Base-by-base conservation (phyloP, 2,888 invertebrate genomes). In the Ctenicera cuprea region DNA sequence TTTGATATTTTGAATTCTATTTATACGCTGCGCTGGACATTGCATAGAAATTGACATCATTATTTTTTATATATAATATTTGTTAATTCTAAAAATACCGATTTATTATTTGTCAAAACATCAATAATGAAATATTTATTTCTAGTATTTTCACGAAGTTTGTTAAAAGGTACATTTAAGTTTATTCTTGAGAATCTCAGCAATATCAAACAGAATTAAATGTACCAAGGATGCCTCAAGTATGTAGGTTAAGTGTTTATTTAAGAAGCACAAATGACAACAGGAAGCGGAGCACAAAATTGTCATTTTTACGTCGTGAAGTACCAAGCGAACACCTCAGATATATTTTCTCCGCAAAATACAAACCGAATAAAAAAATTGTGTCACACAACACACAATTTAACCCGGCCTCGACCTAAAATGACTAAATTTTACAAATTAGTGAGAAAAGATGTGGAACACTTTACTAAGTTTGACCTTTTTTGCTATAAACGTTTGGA, bases 181-280 rank as follows among this genome's bases (percentile, higher is more conserved):
- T 33, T 33, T 33, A 33, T 33, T 33, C 33, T 33, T 4, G 33
- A 5, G 9, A 33, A 1, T 9, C 33, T 5, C 1, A 33, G 33
- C 2, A 43, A 5, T 43, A 14, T 16, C 3, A 12, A 38, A 38
- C 2, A 38, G 38, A 12, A 12, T 38, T 38, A 16, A n/a, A n/a
- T n/a, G n/a, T n/a, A n/a, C n/a, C n/a, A n/a, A n/a, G n/a, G n/a
- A n/a, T n/a, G n/a, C n/a, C n/a, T n/a, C n/a, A n/a, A n/a, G 14
- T 14, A 43, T 43, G 14, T 43, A 43, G 41, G 41, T 43, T 43
- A 43, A 43, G 41, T 16, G 3, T 43, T 1, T 43, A 43, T 14
- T 43, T 43, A 43, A 43, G 41, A n/a, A 43, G n/a, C 41, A 43
- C 14, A 43, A 14, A 43, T 43, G n/a, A 43, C 14, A 14, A 43